Base-by-base conservation (phyloP, 2,888 invertebrate genomes). In the Raillietiella orientalis region DNA sequence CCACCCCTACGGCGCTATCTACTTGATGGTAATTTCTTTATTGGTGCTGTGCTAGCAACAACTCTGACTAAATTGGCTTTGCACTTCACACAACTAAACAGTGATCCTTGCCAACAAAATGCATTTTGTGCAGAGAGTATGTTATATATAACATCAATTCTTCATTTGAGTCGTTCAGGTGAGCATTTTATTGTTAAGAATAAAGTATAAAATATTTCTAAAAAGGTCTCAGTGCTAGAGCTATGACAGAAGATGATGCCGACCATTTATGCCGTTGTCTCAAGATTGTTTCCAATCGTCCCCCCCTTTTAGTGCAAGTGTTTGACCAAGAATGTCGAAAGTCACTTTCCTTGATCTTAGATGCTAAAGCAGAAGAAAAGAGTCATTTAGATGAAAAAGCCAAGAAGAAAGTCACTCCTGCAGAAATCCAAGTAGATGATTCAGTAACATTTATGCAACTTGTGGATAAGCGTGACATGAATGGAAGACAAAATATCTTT, bases 11-110 rank as follows among this genome's bases (percentile, higher is more conserved):
- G 79, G 19, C 63, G 69, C 35, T 84, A 82, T 41, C 56, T 96
- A 39, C 63, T 79, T 55, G 69, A 72, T 34, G 90, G 90, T 2
- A 84, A 96, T 41, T 84, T 84, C 49, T 96, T 87, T 50, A 70
- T 90, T 31, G 84, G 72, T 2, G 82, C 90, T 9, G 66, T 82
- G 21, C 52, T 93, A 12, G 72, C 79, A 22, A 74, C 84, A 2
- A 74, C 79, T 16, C 54, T 96, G 26, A 66, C 75, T 21, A 93
- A 93, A 51, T 50, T 96, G 38, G 71, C 79, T 1, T 56, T 93
- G 25, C 53, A 66, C 28, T 70, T 59, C 39, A 49, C 55, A 11
- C 10, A 8, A 4, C 17, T 22, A 9, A 5, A 13, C 3, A 27
- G 13, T 30, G 33, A 39, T 13, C 38, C 45, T 28, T 38, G 35